Base-by-base conservation (phyloP, 2,113 vertebrate species). In the Amazona vittata region DNA sequence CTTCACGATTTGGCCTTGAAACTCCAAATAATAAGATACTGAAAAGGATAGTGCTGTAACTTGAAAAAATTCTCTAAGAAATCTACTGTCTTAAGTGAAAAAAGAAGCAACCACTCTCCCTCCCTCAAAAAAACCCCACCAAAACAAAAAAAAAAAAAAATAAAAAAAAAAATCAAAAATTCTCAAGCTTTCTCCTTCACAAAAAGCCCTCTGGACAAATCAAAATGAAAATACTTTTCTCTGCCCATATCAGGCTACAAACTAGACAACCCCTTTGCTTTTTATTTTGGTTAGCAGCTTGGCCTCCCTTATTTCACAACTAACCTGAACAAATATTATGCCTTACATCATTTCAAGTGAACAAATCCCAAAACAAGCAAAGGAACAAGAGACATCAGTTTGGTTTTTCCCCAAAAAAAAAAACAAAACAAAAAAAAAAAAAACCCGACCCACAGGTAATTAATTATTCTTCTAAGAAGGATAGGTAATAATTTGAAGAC, bases 231-330 rank as follows among this genome's bases (percentile, higher is more conserved):
- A 93, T 46, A 68, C 12, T 53, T 94, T 69, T 12, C 33, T 92
- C 62, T 82, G 10, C 35, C 41, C 37, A 29, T 83, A 77, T 89
- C 57, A 86, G 80, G 16, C 52, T 79, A 47, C 14, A 70, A 89
- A 79, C 43, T 75, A 71, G 73, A 79, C 31, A 86, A 76, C 15
- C 35, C 7, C 15, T 59, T 81, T 71, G 57, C 65, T 92, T 93
- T 95, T 93, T 94, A 77, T 96, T 97, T 96, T 96, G 50, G 26
- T 93, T 96, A 94, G 94, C 83, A 95, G 95, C 70, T 97, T 97
- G 86, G 86, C 82, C 70, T 94, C 57, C 52, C 26, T 93, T 74
- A 60, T 55, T 89, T 68, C 81, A 74, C 59, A 89, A 76, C 84
- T 91, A 92, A 95, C 89, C 88, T 96, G 93, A 94, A 94, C 53